phyloP scores from a whole-genome alignment of 2,888 invertebrate species.

The Adelphocoris suturalis region DNA sequence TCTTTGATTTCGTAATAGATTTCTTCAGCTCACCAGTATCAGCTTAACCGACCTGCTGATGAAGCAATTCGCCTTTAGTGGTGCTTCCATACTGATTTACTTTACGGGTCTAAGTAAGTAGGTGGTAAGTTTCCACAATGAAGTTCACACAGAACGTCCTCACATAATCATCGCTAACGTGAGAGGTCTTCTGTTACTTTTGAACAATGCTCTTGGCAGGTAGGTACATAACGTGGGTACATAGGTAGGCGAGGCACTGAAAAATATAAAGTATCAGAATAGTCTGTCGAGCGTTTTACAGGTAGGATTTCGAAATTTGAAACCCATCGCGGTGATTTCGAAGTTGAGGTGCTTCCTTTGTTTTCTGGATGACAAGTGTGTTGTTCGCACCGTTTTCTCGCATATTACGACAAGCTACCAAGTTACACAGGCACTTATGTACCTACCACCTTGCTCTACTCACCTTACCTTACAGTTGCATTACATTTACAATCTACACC shows the following conservation, averaged over 20 bases:
- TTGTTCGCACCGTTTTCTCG: neutral
- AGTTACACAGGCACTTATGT: neutral
- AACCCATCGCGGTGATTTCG: neutral
- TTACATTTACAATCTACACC: too few relatives aligned
- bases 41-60: too few relatives aligned
- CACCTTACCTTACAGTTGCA: neutral
- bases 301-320: neutral
- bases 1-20: too few relatives aligned
- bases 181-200: neutral
- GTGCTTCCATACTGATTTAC: neutral
- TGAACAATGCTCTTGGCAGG: neutral
- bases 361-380: neutral
- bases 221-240: neutral
- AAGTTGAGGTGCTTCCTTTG: neutral
- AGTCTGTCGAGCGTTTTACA: neutral
- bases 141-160: neutral
- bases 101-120: neutral
- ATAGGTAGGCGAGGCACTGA: neutral
- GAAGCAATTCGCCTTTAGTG: neutral
- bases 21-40: too few relatives aligned
- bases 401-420: neutral
- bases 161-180: neutral
- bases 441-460: neutral
- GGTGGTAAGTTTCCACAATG: neutral
- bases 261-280: neutral